Conservation (phyloP, 1,140 invertebrate species). For the Aphelenchoides fujianensis region DNA sequence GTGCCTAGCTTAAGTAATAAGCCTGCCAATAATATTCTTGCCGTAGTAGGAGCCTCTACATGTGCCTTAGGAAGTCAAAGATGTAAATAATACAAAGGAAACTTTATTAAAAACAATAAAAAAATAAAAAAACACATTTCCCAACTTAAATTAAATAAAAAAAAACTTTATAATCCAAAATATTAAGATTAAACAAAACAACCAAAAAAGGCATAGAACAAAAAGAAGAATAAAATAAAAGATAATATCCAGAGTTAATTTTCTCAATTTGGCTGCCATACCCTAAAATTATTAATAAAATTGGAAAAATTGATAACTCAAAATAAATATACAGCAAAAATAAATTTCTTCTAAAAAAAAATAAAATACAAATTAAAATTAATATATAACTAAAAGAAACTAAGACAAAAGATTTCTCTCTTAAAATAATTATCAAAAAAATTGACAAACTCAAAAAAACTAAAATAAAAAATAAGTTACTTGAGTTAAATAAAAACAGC, state of each 20-base stretch:
- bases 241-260: conserved; percentile 44
- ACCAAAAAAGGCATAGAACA: conserved; percentile 69
- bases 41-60: conserved; percentile 72
- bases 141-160: conserved; percentile 63
- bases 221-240: conserved; percentile 69
- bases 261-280: conserved; percentile 67
- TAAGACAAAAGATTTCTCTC: conserved; percentile 17
- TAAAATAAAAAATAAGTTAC: conserved; percentile 27
- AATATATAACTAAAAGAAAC: conserved; percentile 24
- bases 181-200: conserved; percentile 54
- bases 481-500: conserved; percentile 31
- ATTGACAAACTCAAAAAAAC: conserved; percentile 23
- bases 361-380: not conserved
- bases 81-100: conserved; percentile 72
- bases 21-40: conserved; percentile 72
- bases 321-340: conserved; percentile 72
- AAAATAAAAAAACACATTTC: conserved; percentile 66
- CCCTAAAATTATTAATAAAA: conserved; percentile 69
- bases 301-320: conserved; percentile 69
- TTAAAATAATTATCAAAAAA: conserved; percentile 28
- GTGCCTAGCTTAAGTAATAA: conserved; percentile 72
- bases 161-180: conserved; percentile 63
- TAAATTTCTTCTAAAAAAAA: conserved; percentile 67
- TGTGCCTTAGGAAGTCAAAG: conserved; percentile 73
- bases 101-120: conserved; percentile 71